Percentiles rank a stretch among this genome's conserved stretches.
phyloP scores from a whole-genome alignment of 2,888 invertebrate species.

The Polymixis flavicincta region DNA sequence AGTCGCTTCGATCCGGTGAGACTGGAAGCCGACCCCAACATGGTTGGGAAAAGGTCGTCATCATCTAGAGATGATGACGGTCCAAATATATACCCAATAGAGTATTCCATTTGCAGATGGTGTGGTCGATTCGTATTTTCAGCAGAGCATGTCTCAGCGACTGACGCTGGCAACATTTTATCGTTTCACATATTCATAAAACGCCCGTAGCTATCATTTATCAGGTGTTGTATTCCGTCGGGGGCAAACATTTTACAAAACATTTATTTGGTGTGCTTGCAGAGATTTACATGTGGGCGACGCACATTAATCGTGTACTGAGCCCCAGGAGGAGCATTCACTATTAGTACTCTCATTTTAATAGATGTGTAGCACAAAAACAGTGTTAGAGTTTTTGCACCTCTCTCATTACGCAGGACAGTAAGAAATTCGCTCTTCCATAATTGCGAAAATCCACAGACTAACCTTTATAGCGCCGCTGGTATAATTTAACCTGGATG shows the following conservation, averaged over 20 bases:
- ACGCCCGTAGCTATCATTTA: constrained; percentile 84
- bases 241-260: constrained; percentile 82
- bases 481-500: constrained; percentile 75
- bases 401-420: constrained; percentile 76
- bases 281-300: constrained; percentile 81
- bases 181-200: constrained; percentile 83
- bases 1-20: too few species aligned
- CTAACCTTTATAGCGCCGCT: constrained; percentile 73
- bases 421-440: constrained; percentile 76
- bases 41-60: too few species aligned
- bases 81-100: constrained; percentile 16
- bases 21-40: too few species aligned
- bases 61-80: neutral
- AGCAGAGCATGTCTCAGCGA: constrained; percentile 62
- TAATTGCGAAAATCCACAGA: constrained; percentile 78
- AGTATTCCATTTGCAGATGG: constrained; percentile 45
- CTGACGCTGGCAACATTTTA: constrained; percentile 76
- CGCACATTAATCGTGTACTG: constrained; percentile 79
- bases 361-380: constrained; percentile 62
- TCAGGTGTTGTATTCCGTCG: constrained; percentile 82
- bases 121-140: constrained; percentile 57
- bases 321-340: constrained; percentile 71
- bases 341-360: constrained; percentile 71
- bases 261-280: constrained; percentile 81
- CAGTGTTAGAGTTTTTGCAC: constrained; percentile 71